These are phyloP conservation scores for Drosophila ambigua DNA, from an alignment of 1,140 invertebrate genomes.

Conservation along the genomic window DNA sequence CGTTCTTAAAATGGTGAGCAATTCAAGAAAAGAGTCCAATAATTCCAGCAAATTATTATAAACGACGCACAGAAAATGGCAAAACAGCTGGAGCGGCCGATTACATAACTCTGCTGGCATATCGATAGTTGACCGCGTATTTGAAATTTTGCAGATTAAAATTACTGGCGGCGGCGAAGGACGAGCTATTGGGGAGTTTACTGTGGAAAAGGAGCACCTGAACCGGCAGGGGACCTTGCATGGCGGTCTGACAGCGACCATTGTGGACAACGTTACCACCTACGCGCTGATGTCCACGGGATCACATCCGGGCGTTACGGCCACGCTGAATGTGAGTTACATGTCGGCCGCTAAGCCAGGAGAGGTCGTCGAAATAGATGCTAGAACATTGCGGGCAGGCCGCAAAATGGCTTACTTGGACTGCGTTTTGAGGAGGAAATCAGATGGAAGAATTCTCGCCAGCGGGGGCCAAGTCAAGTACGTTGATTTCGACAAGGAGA, in stretches of 20 bases:
- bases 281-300: constrained; percentile 90
- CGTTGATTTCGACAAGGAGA: constrained; percentile 83
- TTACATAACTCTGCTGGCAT: constrained; percentile 41
- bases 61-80: neutral
- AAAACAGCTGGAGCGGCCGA: constrained; percentile 59
- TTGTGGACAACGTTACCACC: constrained; percentile 94
- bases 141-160: constrained; percentile 47
- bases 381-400: constrained; percentile 90
- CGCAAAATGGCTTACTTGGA: constrained; percentile 92
- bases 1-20: constrained; percentile 85
- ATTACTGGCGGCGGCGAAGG: constrained; percentile 68
- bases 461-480: constrained; percentile 93
- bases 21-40: neutral
- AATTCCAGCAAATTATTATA: neutral
- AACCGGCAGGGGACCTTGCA: constrained; percentile 91
- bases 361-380: constrained; percentile 91
- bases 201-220: constrained; percentile 89
- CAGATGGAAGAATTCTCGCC: constrained; percentile 89
- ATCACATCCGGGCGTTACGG: constrained; percentile 88
- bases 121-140: constrained; percentile 55
- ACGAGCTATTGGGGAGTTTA: constrained; percentile 86
- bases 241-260: constrained; percentile 91
- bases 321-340: constrained; percentile 90
- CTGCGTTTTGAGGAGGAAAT: constrained; percentile 90
- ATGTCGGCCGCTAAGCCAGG: constrained; percentile 90